Evolutionary conservation across 1,140 invertebrate genomes (phyloP).

Genomic region (Pomacea maculata): DNA sequence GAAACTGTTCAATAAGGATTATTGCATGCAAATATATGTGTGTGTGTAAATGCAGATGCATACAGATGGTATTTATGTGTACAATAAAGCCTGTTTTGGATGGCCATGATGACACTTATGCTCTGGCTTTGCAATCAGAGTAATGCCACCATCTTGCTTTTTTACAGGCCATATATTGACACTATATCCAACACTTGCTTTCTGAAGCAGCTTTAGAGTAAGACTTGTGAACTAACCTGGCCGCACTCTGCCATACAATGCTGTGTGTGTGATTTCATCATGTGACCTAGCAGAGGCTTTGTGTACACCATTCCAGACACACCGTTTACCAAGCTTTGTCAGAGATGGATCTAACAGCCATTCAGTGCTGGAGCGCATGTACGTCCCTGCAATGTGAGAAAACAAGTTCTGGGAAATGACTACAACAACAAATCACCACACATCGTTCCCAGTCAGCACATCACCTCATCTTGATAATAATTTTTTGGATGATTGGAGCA

Average conservation of each 20-base stretch:
- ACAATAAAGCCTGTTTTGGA: too few species aligned
- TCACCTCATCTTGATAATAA: too few species aligned
- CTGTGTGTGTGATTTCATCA: conserved; percentile 34
- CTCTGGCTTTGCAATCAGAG: too few species aligned
- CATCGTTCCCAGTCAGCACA: too few species aligned
- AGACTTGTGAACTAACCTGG: conserved; percentile 27
- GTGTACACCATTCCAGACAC: conserved; percentile 46
- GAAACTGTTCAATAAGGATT: background rate
- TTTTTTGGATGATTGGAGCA: too few species aligned
- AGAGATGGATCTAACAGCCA: conserved; percentile 48
- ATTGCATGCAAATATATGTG: background rate
- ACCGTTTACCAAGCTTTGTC: conserved; percentile 41
- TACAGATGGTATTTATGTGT: too few species aligned
- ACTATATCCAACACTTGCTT: too few species aligned
- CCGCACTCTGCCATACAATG: conserved; percentile 43
- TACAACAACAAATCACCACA: background rate
- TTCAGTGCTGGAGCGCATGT: conserved; percentile 40
- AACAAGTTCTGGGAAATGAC: background rate
- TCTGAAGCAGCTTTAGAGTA: too few species aligned
- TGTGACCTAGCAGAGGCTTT: conserved; percentile 40
- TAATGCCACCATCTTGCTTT: too few species aligned
- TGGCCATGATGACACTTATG: too few species aligned
- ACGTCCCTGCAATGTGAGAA: conserved; percentile 36
- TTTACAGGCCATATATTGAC: too few species aligned
- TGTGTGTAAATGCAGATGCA: background rate